Evolutionary conservation across 2,113 vertebrate genomes (phyloP).

Genomic region (Hemibagrus wyckioides): DNA sequence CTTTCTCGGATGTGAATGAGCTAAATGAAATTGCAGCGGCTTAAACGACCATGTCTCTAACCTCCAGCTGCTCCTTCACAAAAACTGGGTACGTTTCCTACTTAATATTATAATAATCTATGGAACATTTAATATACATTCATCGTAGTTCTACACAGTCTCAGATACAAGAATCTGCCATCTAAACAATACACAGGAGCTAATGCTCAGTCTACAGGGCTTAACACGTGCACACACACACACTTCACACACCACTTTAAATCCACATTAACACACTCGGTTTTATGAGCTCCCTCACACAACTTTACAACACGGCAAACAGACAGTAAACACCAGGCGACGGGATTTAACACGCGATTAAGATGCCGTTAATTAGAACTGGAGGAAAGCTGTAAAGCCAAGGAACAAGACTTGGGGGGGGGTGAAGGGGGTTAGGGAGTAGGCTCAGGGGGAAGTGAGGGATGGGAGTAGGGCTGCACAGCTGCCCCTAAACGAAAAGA

Average conservation of each 20-base stretch:
- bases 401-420: background rate
- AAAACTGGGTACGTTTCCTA: background rate
- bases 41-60: background rate
- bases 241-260: slow-evolving; percentile 16
- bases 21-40: background rate
- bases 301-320: slow-evolving; percentile 72
- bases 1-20: background rate
- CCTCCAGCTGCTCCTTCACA: background rate
- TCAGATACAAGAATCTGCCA: background rate
- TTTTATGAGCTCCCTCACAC: slow-evolving; percentile 72
- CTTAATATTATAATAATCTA: background rate
- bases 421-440: background rate
- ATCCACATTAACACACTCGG: slow-evolving; percentile 46
- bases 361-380: slow-evolving; percentile 73
- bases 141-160: too few species aligned
- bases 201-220: background rate
- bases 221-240: slow-evolving; percentile 22
- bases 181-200: background rate
- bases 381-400: slow-evolving; percentile 63
- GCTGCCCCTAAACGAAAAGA: slow-evolving; percentile 67
- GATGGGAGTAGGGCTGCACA: slow-evolving; percentile 17
- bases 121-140: background rate
- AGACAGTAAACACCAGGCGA: slow-evolving; percentile 73
- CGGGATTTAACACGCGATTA: slow-evolving; percentile 73
- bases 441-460: background rate